phyloP scores from a whole-genome alignment of 1,140 invertebrate genomes.

The Laupala kohalensis region DNA sequence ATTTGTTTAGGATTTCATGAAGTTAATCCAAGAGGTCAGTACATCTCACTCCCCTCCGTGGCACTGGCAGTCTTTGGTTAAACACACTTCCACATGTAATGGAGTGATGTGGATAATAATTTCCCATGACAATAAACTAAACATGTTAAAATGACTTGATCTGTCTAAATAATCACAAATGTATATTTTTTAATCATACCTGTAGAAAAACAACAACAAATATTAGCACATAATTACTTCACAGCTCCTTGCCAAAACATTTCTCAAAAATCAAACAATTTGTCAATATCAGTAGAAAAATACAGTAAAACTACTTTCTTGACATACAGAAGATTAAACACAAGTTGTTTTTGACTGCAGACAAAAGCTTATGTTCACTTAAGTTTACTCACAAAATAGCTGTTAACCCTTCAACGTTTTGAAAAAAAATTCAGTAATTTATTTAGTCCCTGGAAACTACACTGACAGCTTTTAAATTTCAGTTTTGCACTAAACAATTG shows the following conservation, averaged over 20 bases:
- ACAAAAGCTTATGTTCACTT: too few species aligned
- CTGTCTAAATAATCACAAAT: not conserved
- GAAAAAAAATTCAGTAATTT: too few species aligned
- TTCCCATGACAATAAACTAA: not conserved
- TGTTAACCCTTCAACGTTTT: too few species aligned
- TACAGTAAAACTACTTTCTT: not conserved
- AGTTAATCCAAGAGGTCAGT: slow-evolving; percentile 1
- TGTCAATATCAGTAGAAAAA: not conserved
- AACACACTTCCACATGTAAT: not conserved
- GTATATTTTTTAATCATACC: not conserved
- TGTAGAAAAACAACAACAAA: not conserved
- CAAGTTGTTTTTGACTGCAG: not conserved
- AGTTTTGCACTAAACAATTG: not conserved
- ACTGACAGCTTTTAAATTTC: not conserved
- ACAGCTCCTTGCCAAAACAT: not conserved
- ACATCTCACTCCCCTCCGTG: not conserved
- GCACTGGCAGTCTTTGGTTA: not conserved
- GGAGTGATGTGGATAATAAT: not conserved
- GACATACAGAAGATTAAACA: not conserved
- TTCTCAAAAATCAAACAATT: not conserved
- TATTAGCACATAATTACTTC: not conserved
- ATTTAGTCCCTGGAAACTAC: not conserved
- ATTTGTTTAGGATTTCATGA: not conserved
- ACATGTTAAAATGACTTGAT: not conserved
- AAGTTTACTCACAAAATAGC: too few species aligned